Base-by-base conservation (phyloP, 2,888 invertebrate species). In the Melinopterus prodromus region DNA sequence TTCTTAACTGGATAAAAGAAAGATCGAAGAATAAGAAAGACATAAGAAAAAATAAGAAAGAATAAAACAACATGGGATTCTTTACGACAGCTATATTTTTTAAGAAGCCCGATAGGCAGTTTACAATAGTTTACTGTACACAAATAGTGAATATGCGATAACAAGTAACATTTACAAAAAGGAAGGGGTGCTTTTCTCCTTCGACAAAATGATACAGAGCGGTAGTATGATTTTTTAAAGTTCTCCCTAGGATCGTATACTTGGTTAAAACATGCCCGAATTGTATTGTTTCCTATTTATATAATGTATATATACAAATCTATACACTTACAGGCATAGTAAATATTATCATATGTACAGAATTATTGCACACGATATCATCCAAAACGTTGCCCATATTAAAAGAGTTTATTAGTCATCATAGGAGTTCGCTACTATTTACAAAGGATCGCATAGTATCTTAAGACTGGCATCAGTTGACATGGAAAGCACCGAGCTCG, bases 101-200 rank as follows among this genome's bases (percentile, higher is more conserved):
- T 87, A 88, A 88, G 85, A 87, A 88, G 88, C 89, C 89, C 87
- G 88, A 84, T 85, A 87, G 89, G 88, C 88, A 86, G 87, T 81
- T 83, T 89, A 89, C 88, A 89, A 88, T 87, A 87, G 86, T 84
- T 88, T 87, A 88, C 88, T 89, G 89, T 89, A 89, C 89, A 89
- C 87, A 87, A 86, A 86, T 86, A 87, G 86, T 87, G 86, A 87
- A 87, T 88, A 88, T 89, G 88, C 88, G 88, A 88, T 89, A 89
- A 89, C 88, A 87, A 89, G 88, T 81, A 82, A 88, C 87, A 88
- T 88, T 86, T 84, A 86, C 84, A 86, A 82, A 80, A 74, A 74
- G 36, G 74, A 36, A 74, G 35, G 74, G 74, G 74, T 74, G 74
- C 74, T 26, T 35, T 36, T 36, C 37, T 35, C 35, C 36, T 74